Evolutionary conservation across 2,888 invertebrate species (phyloP).

Genomic region (Pelosia muscerda): DNA sequence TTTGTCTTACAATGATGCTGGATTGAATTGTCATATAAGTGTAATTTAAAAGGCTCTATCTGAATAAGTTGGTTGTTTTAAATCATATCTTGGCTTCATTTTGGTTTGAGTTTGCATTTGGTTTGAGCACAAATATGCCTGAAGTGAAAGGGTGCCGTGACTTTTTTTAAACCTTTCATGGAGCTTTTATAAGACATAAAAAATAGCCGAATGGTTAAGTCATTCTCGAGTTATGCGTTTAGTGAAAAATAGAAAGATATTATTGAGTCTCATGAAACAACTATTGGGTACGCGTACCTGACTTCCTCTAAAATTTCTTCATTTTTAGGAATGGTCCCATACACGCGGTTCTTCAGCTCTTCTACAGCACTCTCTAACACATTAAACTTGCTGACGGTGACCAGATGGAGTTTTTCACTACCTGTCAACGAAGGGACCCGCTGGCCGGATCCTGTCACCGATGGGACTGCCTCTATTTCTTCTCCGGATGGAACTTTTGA

Average conservation of each 20-base stretch:
- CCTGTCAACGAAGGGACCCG: slow-evolving; percentile 34
- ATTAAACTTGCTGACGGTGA: slow-evolving; percentile 80
- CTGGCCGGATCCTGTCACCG: not conserved
- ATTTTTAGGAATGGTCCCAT: slow-evolving; percentile 77
- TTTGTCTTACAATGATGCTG: not conserved
- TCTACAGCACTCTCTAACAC: slow-evolving; percentile 70
- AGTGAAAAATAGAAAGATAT: too few species aligned
- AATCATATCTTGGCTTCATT: not conserved
- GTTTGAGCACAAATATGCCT: too few species aligned
- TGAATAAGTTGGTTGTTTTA: not conserved
- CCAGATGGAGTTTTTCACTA: slow-evolving; percentile 74
- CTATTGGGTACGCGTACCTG: slow-evolving; percentile 59
- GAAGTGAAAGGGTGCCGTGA: not conserved
- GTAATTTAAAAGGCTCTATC: not conserved
- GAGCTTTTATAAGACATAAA: too few species aligned
- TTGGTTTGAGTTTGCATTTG: too few species aligned
- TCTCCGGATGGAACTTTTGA: not conserved
- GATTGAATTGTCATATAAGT: too few species aligned
- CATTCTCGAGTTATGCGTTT: too few species aligned
- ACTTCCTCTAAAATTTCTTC: slow-evolving; percentile 78
- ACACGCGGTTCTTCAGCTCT: slow-evolving; percentile 74
- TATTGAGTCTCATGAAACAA: not conserved
- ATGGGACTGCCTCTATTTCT: not conserved
- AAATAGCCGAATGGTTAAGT: too few species aligned
- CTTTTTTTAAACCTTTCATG: too few species aligned